phyloP scores from a whole-genome alignment of 2,888 invertebrate species.

The Bibio marci region DNA sequence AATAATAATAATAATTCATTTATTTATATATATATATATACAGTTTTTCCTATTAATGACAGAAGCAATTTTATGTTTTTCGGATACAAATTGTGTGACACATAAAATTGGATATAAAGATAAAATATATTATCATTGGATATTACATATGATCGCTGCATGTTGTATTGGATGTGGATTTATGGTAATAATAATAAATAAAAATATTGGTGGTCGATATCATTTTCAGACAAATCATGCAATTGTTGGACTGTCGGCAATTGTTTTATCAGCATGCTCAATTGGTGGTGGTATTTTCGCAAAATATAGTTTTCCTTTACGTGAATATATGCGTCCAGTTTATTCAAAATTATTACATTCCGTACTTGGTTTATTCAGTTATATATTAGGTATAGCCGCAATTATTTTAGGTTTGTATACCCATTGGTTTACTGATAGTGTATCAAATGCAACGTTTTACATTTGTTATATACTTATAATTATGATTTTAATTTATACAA shows the following conservation, averaged over 20 bases:
- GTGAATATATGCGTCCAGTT: conserved; percentile 3
- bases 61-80: conserved; percentile 3
- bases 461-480: too few species aligned
- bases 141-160: neutral
- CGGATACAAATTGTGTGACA: neutral
- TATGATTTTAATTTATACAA: too few species aligned
- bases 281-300: conserved; percentile 1
- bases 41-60: conserved; percentile 4
- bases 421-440: neutral
- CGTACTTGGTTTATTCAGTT: neutral
- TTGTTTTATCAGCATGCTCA: neutral
- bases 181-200: conserved; percentile 1
- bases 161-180: conserved; percentile 2
- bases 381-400: neutral
- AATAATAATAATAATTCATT: too few species aligned
- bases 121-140: conserved; percentile 1
- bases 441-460: too few species aligned
- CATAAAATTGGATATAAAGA: neutral
- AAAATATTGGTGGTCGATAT: neutral
- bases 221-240: conserved; percentile 4
- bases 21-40: neutral
- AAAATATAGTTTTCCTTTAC: conserved; percentile 4
- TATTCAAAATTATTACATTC: conserved; percentile 3
- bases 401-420: conserved; percentile 3
- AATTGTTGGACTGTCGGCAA: neutral